Conservation (phyloP, 2,888 invertebrate genomes). For the Drosophila lacicola region DNA sequence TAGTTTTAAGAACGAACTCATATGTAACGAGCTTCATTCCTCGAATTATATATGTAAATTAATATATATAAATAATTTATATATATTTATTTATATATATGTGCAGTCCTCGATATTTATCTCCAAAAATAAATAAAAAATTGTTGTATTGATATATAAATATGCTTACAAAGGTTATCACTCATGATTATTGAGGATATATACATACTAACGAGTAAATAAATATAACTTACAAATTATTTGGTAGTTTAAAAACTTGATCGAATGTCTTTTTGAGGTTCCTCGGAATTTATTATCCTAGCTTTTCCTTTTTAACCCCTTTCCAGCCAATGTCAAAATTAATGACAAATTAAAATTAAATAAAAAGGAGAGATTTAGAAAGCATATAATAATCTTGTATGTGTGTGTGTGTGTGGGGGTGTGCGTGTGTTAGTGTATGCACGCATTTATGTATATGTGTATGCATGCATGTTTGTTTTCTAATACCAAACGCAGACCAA, state of each 20-base stretch:
- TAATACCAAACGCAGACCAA: no score
- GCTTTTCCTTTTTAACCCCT: no score
- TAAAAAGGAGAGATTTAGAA: no score
- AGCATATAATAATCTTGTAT: no score
- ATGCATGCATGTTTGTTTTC: no score
- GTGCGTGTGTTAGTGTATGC: no score
- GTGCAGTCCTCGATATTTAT: constrained; percentile 11
- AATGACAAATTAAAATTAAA: no score
- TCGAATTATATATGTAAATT: constrained; percentile 13
- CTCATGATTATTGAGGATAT: constrained; percentile 50
- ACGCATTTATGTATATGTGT: no score
- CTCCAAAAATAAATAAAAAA: constrained; percentile 19
- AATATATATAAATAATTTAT: constrained; percentile 1
- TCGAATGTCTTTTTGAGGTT: no score
- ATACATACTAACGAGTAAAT: constrained; percentile 34
- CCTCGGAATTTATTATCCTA: no score
- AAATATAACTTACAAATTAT: constrained; percentile 21
- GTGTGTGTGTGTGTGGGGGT: no score
- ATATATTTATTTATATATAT: neutral
- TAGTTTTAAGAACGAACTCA: constrained; percentile 56
- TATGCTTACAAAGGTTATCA: constrained; percentile 43
- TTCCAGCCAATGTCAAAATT: no score
- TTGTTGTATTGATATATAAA: constrained; percentile 58
- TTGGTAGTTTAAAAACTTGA: neutral
- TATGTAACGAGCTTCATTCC: constrained; percentile 31